Percentiles rank a stretch among this genome's conserved stretches.
These are phyloP conservation scores for Laticauda colubrina DNA, from an alignment of 2,113 vertebrate genomes.

Conservation along the genomic window DNA sequence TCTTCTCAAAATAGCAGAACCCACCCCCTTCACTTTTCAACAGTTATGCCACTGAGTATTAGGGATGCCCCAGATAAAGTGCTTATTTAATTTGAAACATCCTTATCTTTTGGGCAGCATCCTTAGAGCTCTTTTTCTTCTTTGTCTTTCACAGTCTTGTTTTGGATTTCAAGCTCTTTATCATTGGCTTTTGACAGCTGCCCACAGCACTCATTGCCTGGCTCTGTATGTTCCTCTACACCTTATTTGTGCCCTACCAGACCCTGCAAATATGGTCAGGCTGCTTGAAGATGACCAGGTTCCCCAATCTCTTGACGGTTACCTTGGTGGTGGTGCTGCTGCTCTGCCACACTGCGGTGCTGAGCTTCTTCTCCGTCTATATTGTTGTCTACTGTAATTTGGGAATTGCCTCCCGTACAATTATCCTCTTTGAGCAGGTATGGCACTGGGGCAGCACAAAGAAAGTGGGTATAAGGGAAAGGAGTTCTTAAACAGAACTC, in stretches of 20 bases:
- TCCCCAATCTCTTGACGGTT: slow-evolving; percentile 55
- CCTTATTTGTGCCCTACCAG: slow-evolving; percentile 77
- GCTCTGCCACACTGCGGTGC: slow-evolving; percentile 57
- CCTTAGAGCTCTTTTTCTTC: background rate
- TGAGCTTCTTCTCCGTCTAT: slow-evolving; percentile 74
- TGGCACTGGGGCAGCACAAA: background rate
- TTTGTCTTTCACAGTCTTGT: slow-evolving; percentile 67
- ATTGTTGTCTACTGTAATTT: slow-evolving; percentile 70
- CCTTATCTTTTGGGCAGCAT: no score
- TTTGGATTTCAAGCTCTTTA: slow-evolving; percentile 81
- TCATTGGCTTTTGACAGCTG: slow-evolving; percentile 78
- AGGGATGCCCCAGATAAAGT: background rate
- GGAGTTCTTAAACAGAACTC: background rate
- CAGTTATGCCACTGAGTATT: background rate
- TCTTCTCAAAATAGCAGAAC: no score
- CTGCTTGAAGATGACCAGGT: slow-evolving; percentile 54
- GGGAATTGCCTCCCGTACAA: slow-evolving; percentile 77
- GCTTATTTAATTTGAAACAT: background rate
- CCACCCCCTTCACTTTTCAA: background rate
- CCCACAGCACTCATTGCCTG: slow-evolving; percentile 74
- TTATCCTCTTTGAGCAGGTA: slow-evolving; percentile 85
- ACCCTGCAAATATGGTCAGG: slow-evolving; percentile 71
- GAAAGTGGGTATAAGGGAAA: background rate
- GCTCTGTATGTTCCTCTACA: slow-evolving; percentile 79
- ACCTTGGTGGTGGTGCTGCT: slow-evolving; percentile 56